These are phyloP conservation scores for Rhyacichthys aspro DNA, from an alignment of 2,797 vertebrate species.

Conservation along the genomic window DNA sequence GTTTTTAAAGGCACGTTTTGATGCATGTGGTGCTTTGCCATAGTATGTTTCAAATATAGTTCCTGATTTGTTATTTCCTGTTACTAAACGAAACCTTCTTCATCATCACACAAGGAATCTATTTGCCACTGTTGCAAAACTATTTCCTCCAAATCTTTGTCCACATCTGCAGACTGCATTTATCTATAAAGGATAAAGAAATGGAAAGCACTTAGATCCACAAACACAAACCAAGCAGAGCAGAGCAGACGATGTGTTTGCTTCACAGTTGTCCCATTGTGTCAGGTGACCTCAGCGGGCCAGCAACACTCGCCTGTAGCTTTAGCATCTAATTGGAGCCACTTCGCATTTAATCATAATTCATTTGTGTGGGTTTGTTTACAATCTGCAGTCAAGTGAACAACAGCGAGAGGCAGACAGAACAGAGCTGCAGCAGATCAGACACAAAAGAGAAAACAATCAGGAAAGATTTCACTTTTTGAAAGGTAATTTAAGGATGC, in stretches of 20 bases:
- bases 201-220: slow-evolving; percentile 1
- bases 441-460: slow-evolving; percentile 18
- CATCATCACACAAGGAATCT: too few species aligned
- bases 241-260: slow-evolving; percentile 23
- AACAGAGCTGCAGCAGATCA: slow-evolving; percentile 9
- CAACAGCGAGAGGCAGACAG: slow-evolving; percentile 5
- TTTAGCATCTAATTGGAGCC: slow-evolving; percentile 62
- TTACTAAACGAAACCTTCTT: not conserved
- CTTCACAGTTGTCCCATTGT: slow-evolving; percentile 28
- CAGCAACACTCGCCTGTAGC: slow-evolving; percentile 56
- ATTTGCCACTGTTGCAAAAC: not conserved
- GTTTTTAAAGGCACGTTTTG: slow-evolving; percentile 10
- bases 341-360: slow-evolving; percentile 64
- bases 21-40: not conserved
- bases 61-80: slow-evolving; percentile 36
- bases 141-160: too few species aligned
- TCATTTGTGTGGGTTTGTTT: slow-evolving; percentile 66
- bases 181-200: not conserved
- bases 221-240: slow-evolving; percentile 38
- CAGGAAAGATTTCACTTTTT: slow-evolving; percentile 13
- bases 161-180: not conserved
- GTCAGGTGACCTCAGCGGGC: slow-evolving; percentile 39
- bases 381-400: slow-evolving; percentile 28
- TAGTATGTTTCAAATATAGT: slow-evolving; percentile 10
- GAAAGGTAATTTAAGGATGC: slow-evolving; percentile 11